phyloP scores from a whole-genome alignment of 2,888 invertebrate genomes.

The Clanis bilineata region DNA sequence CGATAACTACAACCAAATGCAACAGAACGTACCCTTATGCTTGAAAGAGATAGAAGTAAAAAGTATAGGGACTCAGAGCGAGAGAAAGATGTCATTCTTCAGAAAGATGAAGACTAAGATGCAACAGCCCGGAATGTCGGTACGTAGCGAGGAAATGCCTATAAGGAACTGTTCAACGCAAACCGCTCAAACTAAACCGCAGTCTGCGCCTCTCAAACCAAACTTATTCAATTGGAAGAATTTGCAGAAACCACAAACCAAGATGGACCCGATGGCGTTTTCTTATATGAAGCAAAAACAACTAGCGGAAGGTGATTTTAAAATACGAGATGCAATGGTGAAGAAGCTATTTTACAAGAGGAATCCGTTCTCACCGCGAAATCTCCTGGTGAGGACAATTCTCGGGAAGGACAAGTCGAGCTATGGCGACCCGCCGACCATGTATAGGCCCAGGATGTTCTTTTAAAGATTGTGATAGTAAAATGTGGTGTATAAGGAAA shows the following conservation, averaged over 20 bases:
- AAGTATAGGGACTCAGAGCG: slow-evolving; percentile 69
- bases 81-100: slow-evolving; percentile 60
- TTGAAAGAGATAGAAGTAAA: slow-evolving; percentile 73
- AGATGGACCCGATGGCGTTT: slow-evolving; percentile 43
- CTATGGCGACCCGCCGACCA: slow-evolving; percentile 50
- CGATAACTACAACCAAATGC: slow-evolving; percentile 38
- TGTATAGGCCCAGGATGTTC: slow-evolving; percentile 56
- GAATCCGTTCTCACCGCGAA: slow-evolving; percentile 69
- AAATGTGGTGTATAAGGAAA: slow-evolving; percentile 32
- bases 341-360: slow-evolving; percentile 65
- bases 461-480: slow-evolving; percentile 39
- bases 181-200: slow-evolving; percentile 36
- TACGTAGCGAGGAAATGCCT: slow-evolving; percentile 25
- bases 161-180: slow-evolving; percentile 42
- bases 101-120: slow-evolving; percentile 54
- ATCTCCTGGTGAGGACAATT: slow-evolving; percentile 60
- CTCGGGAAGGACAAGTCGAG: slow-evolving; percentile 64
- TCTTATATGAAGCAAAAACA: slow-evolving; percentile 54
- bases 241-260: slow-evolving; percentile 42
- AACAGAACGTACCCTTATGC: slow-evolving; percentile 59
- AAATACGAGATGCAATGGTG: slow-evolving; percentile 59
- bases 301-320: slow-evolving; percentile 55
- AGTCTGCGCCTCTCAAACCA: slow-evolving; percentile 37
- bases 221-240: slow-evolving; percentile 52
- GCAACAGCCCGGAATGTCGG: slow-evolving; percentile 30